Conservation (phyloP, 2,113 vertebrate species). For the Orientallactaga bullata region DNA sequence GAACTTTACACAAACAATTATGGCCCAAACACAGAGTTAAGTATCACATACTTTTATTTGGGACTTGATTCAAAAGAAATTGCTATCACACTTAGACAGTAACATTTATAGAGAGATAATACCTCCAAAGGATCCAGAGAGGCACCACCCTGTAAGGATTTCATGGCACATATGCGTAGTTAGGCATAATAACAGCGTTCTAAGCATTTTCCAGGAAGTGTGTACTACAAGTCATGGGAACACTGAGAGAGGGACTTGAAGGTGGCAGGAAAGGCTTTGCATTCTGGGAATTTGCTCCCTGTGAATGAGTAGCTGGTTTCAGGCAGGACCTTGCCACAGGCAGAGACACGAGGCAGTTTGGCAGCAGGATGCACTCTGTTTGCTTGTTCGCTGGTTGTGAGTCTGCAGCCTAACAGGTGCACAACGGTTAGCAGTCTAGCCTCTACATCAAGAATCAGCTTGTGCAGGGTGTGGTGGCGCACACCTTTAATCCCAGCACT, state of each 20-base stretch:
- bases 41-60: conserved; percentile 26
- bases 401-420: too few species aligned
- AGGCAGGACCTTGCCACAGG: too few species aligned
- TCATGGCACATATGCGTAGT: conserved; percentile 12
- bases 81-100: neutral
- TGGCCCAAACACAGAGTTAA: conserved; percentile 12
- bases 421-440: too few species aligned
- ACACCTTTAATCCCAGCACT: too few species aligned
- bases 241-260: neutral
- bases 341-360: too few species aligned
- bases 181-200: neutral
- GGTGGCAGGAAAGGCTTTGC: too few species aligned
- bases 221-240: neutral
- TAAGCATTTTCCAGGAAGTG: conserved; percentile 10
- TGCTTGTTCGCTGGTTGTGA: too few species aligned
- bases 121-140: conserved; percentile 19
- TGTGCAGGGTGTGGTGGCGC: too few species aligned
- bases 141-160: neutral
- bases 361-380: too few species aligned
- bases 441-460: too few species aligned
- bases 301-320: too few species aligned
- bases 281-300: too few species aligned
- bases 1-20: conserved; percentile 18
- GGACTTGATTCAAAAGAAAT: neutral
- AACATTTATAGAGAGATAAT: neutral